Conservation (phyloP, 2,797 vertebrate genomes). For the Micrastur ruficollis region DNA sequence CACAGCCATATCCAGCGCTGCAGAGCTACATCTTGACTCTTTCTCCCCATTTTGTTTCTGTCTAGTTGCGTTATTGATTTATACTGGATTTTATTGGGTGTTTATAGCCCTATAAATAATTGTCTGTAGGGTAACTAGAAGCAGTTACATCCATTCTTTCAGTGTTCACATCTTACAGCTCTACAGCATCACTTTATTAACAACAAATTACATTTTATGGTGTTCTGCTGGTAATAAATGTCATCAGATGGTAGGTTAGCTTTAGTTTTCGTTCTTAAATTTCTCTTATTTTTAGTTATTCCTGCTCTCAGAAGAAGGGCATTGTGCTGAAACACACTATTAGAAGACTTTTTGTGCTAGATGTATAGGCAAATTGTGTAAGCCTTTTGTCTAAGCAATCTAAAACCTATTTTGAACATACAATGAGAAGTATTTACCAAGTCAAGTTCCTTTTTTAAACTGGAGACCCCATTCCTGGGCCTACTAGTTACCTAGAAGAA, state of each 20-base stretch:
- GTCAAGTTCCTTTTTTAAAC: conserved; percentile 30
- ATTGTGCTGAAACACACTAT: conserved; percentile 1
- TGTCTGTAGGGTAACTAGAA: neutral
- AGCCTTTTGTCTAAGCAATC: conserved; percentile 43
- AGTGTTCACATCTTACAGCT: neutral
- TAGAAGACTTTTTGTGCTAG: conserved; percentile 15
- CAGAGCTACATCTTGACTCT: neutral
- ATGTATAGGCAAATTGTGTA: neutral
- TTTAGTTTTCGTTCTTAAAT: neutral
- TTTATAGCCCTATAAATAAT: neutral
- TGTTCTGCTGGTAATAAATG: neutral
- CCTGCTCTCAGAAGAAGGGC: neutral
- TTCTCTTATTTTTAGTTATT: conserved; percentile 34
- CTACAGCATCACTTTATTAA: neutral
- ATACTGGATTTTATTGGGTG: neutral
- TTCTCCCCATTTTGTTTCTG: neutral
- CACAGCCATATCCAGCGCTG: fast-evolving
- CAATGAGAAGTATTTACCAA: conserved; percentile 43
- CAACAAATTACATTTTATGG: neutral
- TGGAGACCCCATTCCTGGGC: neutral
- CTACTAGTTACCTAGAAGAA: conserved; percentile 14
- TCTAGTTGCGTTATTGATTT: neutral
- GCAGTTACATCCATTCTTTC: neutral
- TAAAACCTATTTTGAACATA: conserved; percentile 25
- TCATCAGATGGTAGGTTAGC: neutral